phyloP scores from a whole-genome alignment of 2,888 invertebrate genomes.

The Xanthorhoe spadicearia region DNA sequence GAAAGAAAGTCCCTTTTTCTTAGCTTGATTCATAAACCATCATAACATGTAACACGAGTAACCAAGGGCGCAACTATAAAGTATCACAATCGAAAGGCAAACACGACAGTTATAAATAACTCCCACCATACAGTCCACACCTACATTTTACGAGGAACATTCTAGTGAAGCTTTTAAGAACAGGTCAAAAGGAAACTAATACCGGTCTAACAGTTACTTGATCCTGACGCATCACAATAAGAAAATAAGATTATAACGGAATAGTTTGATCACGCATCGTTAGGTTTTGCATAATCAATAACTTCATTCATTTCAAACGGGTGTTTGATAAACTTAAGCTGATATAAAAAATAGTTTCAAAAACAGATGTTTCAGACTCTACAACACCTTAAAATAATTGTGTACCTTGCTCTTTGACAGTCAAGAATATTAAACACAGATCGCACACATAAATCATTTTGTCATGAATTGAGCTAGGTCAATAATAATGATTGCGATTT shows the following conservation, averaged over 20 bases:
- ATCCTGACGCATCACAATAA: conserved; percentile 6
- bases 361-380: too few species aligned
- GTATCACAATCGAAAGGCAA: not conserved
- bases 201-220: conserved; percentile 34
- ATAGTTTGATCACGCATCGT: conserved; percentile 2
- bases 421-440: too few species aligned
- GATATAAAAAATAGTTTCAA: too few species aligned
- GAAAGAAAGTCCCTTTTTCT: too few species aligned
- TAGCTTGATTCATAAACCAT: too few species aligned
- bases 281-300: not conserved
- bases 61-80: too few species aligned
- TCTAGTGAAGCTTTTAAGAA: conserved; percentile 30
- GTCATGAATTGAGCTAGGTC: too few species aligned
- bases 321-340: not conserved
- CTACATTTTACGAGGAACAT: conserved; percentile 23
- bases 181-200: conserved; percentile 29
- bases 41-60: too few species aligned
- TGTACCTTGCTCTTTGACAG: too few species aligned
- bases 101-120: not conserved
- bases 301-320: not conserved
- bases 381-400: too few species aligned
- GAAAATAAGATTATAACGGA: conserved; percentile 18
- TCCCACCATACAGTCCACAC: conserved; percentile 13
- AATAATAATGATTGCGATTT: too few species aligned
- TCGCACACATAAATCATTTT: too few species aligned